Conservation (phyloP, 2,113 vertebrate genomes). For the Hippocampus zosterae region DNA sequence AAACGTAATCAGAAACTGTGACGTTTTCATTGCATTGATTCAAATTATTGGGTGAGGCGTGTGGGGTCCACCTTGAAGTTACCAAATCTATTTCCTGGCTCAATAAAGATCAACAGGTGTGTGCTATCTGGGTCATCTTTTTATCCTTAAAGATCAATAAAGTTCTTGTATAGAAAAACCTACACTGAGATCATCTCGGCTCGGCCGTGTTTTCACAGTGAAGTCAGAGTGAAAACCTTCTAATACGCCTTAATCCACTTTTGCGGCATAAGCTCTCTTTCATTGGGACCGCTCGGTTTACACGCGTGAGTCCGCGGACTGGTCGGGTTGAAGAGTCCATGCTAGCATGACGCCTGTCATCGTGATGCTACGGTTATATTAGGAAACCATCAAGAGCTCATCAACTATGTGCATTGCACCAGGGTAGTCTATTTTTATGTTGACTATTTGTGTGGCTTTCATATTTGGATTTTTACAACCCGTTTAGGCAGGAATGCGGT, state of each 20-base stretch:
- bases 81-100: background rate
- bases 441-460: background rate
- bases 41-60: background rate
- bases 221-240: constrained; percentile 16
- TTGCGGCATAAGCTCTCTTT: constrained; percentile 5
- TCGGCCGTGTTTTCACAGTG: constrained; percentile 6
- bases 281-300: constrained; percentile 29
- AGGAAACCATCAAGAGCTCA: background rate
- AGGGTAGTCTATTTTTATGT: background rate
- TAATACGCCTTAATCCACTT: constrained; percentile 33
- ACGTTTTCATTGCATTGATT: too few species aligned
- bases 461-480: background rate
- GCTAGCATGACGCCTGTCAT: background rate
- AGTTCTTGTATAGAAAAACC: background rate
- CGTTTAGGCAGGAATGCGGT: background rate
- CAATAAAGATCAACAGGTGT: background rate
- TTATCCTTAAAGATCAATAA: constrained; percentile 1
- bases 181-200: background rate
- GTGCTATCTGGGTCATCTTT: background rate
- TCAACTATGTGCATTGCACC: background rate
- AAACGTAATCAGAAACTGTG: too few species aligned
- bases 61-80: background rate
- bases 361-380: background rate
- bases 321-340: background rate
- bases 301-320: background rate